phyloP scores from a whole-genome alignment of 2,113 vertebrate genomes.

The Acinonyx jubatus region DNA sequence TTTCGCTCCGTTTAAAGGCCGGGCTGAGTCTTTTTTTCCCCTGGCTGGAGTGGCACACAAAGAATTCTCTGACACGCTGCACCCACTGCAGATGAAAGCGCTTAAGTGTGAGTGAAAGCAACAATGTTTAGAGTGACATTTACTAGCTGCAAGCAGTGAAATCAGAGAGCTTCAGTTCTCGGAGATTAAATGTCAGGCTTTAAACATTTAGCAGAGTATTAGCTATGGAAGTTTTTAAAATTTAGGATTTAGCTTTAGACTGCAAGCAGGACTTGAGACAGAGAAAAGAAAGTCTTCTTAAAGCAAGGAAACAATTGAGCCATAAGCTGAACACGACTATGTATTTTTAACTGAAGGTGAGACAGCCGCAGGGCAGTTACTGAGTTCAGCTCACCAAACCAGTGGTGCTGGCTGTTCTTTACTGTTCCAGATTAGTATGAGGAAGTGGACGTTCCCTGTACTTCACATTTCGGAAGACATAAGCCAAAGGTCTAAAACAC shows the following conservation, averaged over 20 bases:
- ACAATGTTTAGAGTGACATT: slow-evolving; percentile 84
- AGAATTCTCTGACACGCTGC: slow-evolving; percentile 77
- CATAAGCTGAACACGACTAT: slow-evolving; percentile 7
- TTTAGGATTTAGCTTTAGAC: slow-evolving; percentile 24
- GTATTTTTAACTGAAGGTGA: slow-evolving; percentile 30
- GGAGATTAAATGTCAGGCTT: slow-evolving; percentile 82
- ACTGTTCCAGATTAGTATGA: background rate
- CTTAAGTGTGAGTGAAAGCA: slow-evolving; percentile 81
- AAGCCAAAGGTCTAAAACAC: background rate
- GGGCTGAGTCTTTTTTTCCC: slow-evolving; percentile 20
- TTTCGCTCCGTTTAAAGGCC: slow-evolving; percentile 18
- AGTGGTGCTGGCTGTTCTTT: background rate
- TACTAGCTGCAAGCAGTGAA: slow-evolving; percentile 79
- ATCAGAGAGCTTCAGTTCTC: slow-evolving; percentile 65
- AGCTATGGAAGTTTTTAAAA: slow-evolving; percentile 57
- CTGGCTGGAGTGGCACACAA: slow-evolving; percentile 37
- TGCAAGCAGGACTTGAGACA: slow-evolving; percentile 29
- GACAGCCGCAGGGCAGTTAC: background rate
- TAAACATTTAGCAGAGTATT: slow-evolving; percentile 60
- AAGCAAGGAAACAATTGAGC: background rate
- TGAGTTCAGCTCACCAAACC: background rate
- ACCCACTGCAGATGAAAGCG: slow-evolving; percentile 79
- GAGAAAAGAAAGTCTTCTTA: background rate
- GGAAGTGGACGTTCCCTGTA: background rate
- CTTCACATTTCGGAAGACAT: background rate